Percentiles rank a stretch among this genome's conserved stretches.
phyloP scores from a whole-genome alignment of 2,113 vertebrate genomes.

The Oncorhynchus kisutch region DNA sequence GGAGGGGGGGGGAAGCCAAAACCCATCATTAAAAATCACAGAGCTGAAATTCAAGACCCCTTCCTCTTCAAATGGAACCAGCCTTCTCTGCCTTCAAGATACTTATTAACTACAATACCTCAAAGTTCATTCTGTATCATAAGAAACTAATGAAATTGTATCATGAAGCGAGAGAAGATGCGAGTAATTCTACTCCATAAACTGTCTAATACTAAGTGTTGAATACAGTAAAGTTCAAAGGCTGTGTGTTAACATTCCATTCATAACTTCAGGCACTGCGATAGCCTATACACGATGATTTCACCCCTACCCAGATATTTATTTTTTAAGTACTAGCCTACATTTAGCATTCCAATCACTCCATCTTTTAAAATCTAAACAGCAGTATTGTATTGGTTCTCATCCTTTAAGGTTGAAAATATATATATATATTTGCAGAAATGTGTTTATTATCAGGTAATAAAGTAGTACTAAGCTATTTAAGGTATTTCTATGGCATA shows the following conservation, averaged over 20 bases:
- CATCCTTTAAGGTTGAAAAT: too few species aligned
- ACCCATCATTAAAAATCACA: not conserved
- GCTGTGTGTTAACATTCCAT: slow-evolving; percentile 36
- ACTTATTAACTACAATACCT: not conserved
- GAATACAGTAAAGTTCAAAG: not conserved
- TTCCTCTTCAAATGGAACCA: not conserved
- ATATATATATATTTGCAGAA: too few species aligned
- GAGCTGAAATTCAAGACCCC: not conserved
- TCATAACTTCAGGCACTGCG: slow-evolving; percentile 29
- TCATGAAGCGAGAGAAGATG: not conserved
- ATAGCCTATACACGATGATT: not conserved
- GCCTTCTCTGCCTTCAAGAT: not conserved
- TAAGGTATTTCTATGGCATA: too few species aligned
- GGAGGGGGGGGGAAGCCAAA: not conserved
- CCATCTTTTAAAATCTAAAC: too few species aligned
- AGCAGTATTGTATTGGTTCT: too few species aligned
- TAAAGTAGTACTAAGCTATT: too few species aligned
- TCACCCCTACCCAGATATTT: not conserved
- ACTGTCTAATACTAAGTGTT: not conserved
- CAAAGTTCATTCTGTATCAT: not conserved
- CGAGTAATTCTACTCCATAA: not conserved
- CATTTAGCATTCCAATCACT: too few species aligned
- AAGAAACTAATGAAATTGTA: not conserved
- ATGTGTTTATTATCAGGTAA: too few species aligned
- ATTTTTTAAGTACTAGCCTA: too few species aligned